Evolutionary conservation across 2,113 vertebrate species (phyloP).

Genomic region (Ramphastos sulfuratus): DNA sequence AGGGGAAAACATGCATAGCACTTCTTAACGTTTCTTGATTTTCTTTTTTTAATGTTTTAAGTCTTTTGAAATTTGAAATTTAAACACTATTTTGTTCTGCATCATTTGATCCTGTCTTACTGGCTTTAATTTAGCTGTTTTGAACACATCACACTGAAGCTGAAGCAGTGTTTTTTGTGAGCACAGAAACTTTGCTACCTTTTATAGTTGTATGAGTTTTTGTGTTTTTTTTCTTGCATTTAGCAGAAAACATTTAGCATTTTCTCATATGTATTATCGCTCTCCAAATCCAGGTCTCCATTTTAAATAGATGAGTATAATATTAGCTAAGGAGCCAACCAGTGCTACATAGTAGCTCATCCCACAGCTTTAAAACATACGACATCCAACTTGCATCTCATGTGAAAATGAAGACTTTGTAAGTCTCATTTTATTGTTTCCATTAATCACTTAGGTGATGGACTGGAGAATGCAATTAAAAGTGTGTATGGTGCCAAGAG

Average conservation of each 20-base stretch:
- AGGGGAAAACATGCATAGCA: not conserved
- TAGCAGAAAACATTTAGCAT: not conserved
- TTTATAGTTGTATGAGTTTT: not conserved
- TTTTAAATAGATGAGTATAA: not conserved
- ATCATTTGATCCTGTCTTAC: not conserved
- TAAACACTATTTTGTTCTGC: not conserved
- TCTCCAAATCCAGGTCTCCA: not conserved
- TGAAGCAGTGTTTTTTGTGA: not conserved
- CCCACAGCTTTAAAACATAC: too few relatives aligned
- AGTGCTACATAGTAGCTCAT: not conserved
- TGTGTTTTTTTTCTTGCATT: not conserved
- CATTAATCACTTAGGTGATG: not conserved
- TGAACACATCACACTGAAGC: not conserved
- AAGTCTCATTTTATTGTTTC: not conserved
- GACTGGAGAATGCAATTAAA: not conserved
- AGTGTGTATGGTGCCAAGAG: not conserved
- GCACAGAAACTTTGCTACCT: not conserved
- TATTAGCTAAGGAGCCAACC: not conserved
- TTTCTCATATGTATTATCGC: rapidly evolving
- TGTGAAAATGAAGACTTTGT: not conserved
- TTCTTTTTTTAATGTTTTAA: not conserved
- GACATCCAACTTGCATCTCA: too few relatives aligned
- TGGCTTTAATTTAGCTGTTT: not conserved
- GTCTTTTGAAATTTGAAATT: not conserved
- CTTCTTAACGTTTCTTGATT: not conserved